Evolutionary conservation across 2,888 invertebrate genomes (phyloP), one percentile per base, ranked within the genome.

Genomic region (Pogonocherus hispidulus): DNA sequence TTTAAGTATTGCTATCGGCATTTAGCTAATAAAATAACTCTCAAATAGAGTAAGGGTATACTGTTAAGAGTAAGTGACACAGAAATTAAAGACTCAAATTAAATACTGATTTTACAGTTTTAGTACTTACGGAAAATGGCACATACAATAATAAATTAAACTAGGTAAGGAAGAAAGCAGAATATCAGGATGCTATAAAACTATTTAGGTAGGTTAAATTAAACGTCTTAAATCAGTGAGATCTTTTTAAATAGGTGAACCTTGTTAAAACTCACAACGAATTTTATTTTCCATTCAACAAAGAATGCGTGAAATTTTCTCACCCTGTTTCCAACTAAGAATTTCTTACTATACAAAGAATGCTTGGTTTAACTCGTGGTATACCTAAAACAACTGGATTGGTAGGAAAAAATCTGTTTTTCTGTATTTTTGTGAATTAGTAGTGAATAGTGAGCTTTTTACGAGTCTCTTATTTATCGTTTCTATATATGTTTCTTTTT

Each of bases 181-280:
- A 47, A 59, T 47, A 14, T 47, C 16, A 16, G 44, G 4, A 32
- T 47, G 47, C 57, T 57, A 23, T 9, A 57, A 47, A 47, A 23
- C 27, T 27, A 44, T 16, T 6, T 23, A n/a, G n/a, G 20, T 9
- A 20, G 16, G 14, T 62, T 41, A 52, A 27, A 27, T 27, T 27
- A 63, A 14, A 49, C 19, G 20, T 46, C 19, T 51, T 55, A 64
- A 59, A 59, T 60, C 49, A 62, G 59, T 69, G 72, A 72, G 69
- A 70, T 72, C 70, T 62, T 55, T 63, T 63, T 52, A 59, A 19
- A 47, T 46, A 56, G 51, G 54, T 27, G 49, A 64, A 23, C 18
- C 46, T 47, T 19, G 20, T 19, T 55, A 37, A n/a, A 18, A 54
- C 27, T 46, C 56, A 63, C 47, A 56, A 35, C 18, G 22, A 44